Evolutionary conservation across 1,140 invertebrate genomes (phyloP), one percentile per base, ranked within the genome.

Genomic region (Eupeodes corollae): DNA sequence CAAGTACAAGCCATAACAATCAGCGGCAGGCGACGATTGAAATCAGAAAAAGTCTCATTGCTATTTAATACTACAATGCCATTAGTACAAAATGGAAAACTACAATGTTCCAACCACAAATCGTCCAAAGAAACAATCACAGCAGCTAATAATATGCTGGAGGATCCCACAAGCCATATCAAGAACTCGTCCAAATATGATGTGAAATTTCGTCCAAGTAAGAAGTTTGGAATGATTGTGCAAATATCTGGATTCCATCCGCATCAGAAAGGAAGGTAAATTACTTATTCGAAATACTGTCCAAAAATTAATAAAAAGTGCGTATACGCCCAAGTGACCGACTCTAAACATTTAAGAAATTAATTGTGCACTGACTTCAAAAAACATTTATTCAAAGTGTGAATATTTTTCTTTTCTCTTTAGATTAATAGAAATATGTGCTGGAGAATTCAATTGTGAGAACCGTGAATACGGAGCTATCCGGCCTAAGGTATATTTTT

Each of bases 1-100:
- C 82, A 84, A 75, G 78, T 84, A 2, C 80, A 83, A 61, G 80
- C 79, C 6, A 72, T 83, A 19, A 75, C 77, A 19, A 70, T 80
- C 47, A 82, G 73, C 54, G 80, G 80, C 2, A 69, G 72, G 14
- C 71, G 77, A n/a, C 75, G 78, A 48, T 61, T 83, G 13, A 75
- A 79, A 39, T 81, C 80, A 33, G 75, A 79, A 40, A 82, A 82
- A 54, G 76, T 75, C 0, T 77, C 76, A 12, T 70, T 80, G 44
- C 72, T 83, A 26, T 75, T 79, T 49, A 82, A 83, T 56, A 82
- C 79, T 10, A 81, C 79, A 19, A 42, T 61, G 18, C 48, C 53
- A 34, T 42, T 54, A 0, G 30, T 52, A 8, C 40, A 56, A 0
- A 51, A 49, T 30, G 41, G 42, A 11, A 47, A 55, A 30, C 52